Evolutionary conservation across 2,113 vertebrate species (phyloP), one percentile per base, ranked within the genome.

Genomic region (Hoplias malabaricus): DNA sequence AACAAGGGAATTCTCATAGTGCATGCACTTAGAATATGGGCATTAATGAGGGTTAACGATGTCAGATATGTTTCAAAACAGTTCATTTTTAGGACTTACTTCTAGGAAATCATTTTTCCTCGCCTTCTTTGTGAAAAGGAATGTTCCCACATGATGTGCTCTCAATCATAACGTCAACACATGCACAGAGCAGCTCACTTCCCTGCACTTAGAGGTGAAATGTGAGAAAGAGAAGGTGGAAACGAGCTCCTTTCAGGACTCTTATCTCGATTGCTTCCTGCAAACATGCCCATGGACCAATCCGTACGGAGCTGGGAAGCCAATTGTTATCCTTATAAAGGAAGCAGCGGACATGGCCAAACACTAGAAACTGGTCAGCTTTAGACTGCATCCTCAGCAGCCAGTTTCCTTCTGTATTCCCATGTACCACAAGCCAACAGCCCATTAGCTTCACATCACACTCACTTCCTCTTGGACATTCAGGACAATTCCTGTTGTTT

Each of bases 241-340:
- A 93, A 93, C 88, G 70, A 12, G 73, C 89, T 82, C 75, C 83
- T 86, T 87, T 88, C 88, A 81, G 80, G 80, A 82, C 77, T 77
- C 85, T 94, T 94, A 94, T 96, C 93, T 93, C 76, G 87, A 95
- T 93, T 94, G 89, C 89, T 95, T 95, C 94, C 94, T 94, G 87
- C 94, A 92, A 86, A 92, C 86, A 90, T 84, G 79, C 86, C 88
- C 73, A 48, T 86, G 90, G 85, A 90, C 87, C 84, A 89, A 77
- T 81, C 34, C 46, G 85, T 63, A 34, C 56, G 75, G 86, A 83
- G 82, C 83, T 87, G 88, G 88, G 86, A 84, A 79, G 84, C 85
- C 79, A 83, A 87, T 88, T 86, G 89, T 92, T 92, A 88, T 90
- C 89, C 91, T 88, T 87, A 88, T 93, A 93, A 90, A 92, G 92